Evolutionary conservation across 2,113 vertebrate genomes (phyloP).

Genomic region (Clarias gariepinus): DNA sequence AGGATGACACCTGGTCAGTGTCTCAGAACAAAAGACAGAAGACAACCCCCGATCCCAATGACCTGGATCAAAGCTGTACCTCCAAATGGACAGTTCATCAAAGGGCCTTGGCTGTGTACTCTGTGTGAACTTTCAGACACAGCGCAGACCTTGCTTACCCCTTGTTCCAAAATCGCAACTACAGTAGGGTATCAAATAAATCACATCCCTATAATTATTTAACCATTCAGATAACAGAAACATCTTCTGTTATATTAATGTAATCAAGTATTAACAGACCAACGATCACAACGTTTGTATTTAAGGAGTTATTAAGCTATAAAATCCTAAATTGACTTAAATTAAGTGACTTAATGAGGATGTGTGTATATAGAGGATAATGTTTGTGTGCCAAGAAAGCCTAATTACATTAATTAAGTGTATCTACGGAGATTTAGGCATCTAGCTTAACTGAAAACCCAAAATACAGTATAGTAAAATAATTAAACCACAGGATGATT

Average conservation of each 20-base stretch:
- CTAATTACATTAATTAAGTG: not conserved
- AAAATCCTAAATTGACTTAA: not conserved
- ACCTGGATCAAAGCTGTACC: conserved; percentile 33
- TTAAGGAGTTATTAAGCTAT: not conserved
- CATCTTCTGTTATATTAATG: not conserved
- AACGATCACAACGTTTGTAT: not conserved
- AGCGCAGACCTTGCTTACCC: not conserved
- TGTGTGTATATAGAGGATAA: not conserved
- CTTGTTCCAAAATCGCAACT: not conserved
- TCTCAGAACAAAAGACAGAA: conserved; percentile 17
- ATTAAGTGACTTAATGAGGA: too few relatives aligned
- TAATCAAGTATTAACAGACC: not conserved
- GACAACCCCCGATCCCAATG: conserved; percentile 8
- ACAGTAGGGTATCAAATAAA: not conserved
- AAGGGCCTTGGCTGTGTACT: conserved; percentile 43
- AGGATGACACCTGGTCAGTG: conserved; percentile 21
- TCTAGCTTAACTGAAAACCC: not conserved
- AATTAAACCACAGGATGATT: not conserved
- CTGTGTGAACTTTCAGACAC: conserved; percentile 12
- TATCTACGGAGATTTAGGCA: not conserved
- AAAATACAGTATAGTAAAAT: not conserved
- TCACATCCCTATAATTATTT: not conserved
- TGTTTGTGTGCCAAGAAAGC: not conserved
- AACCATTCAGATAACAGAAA: not conserved
- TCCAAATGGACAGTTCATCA: conserved; percentile 32